Conservation (phyloP, 2,113 vertebrate species). For the Ramphastos sulfuratus region DNA sequence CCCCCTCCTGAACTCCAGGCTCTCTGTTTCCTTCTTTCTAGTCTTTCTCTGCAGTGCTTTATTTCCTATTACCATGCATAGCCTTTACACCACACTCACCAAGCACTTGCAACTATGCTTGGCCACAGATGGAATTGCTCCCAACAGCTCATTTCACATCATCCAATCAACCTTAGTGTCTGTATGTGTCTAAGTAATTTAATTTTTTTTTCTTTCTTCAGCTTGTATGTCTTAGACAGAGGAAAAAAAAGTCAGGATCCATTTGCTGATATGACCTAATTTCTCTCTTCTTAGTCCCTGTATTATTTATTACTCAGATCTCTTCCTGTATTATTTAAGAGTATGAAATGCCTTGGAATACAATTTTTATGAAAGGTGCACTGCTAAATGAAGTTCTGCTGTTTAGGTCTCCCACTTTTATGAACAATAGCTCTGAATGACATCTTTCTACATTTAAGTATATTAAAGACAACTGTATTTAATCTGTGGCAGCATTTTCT, state of each 20-base stretch:
- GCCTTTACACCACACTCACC: not conserved
- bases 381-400: not conserved
- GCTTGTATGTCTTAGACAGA: not conserved
- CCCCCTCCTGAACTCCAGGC: accelerated
- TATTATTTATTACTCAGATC: not conserved
- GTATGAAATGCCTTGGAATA: not conserved
- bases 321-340: conserved; percentile 1
- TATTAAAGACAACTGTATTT: not conserved
- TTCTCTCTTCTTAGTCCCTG: not conserved
- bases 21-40: not conserved
- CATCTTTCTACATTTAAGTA: not conserved
- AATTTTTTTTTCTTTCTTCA: not conserved
- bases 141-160: not conserved
- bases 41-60: not conserved
- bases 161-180: too few species aligned
- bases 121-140: not conserved
- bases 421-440: not conserved
- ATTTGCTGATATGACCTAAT: not conserved
- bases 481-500: not conserved
- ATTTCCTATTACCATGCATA: not conserved
- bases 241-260: not conserved
- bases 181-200: not conserved
- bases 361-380: not conserved
- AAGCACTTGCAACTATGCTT: not conserved
- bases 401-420: not conserved